These are phyloP conservation scores for Xanthorhoe designata DNA, from an alignment of 2,888 invertebrate species.

Conservation along the genomic window DNA sequence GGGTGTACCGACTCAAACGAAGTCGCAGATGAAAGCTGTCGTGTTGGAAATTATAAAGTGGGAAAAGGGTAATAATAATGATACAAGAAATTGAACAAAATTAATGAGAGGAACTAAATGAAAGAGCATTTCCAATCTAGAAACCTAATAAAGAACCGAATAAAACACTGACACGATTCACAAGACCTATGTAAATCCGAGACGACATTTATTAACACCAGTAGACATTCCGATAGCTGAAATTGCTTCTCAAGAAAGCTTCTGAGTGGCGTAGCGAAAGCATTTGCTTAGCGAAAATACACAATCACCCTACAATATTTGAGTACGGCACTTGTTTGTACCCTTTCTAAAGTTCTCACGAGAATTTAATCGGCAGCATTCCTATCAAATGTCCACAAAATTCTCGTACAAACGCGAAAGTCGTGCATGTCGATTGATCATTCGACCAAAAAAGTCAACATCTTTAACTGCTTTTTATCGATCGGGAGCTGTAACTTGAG, in stretches of 20 bases:
- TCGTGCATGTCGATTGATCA: constrained; percentile 81
- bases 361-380: constrained; percentile 78
- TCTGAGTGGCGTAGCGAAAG: constrained; percentile 75
- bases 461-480: constrained; percentile 65
- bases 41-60: no score
- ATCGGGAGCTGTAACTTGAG: constrained; percentile 42
- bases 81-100: no score
- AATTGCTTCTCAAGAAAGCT: constrained; percentile 76
- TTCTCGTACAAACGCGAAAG: constrained; percentile 76
- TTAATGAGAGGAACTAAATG: no score
- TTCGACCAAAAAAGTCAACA: constrained; percentile 76
- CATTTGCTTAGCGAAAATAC: constrained; percentile 80
- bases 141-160: constrained; percentile 10
- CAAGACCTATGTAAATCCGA: constrained; percentile 63
- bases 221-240: constrained; percentile 55
- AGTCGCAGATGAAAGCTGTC: no score
- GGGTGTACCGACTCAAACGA: no score
- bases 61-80: no score
- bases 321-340: constrained; percentile 69
- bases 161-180: constrained; percentile 68
- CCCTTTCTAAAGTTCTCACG: constrained; percentile 72
- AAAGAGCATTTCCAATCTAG: not conserved
- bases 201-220: constrained; percentile 59
- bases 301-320: constrained; percentile 75
- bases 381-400: constrained; percentile 71